Conservation (phyloP, 1,140 invertebrate genomes). For the Capitella teleta region DNA sequence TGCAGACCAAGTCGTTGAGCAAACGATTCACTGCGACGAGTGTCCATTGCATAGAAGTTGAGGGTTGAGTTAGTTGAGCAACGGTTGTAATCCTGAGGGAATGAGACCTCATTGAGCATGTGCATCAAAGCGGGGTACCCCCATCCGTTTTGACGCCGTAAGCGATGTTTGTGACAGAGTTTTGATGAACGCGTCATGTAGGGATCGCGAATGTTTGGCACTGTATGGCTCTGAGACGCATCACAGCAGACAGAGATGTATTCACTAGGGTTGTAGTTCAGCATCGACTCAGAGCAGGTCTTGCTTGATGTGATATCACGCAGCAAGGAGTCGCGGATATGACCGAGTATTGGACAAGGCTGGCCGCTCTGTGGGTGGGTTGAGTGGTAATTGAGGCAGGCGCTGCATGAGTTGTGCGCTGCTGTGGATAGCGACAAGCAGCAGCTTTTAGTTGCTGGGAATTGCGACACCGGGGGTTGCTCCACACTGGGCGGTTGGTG, state of each 20-base stretch:
- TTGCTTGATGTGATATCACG: not conserved
- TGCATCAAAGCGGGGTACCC: no score
- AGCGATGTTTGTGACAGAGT: no score
- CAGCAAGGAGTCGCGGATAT: not conserved
- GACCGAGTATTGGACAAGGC: not conserved
- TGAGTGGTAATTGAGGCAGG: slow-evolving; percentile 2
- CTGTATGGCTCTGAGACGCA: not conserved
- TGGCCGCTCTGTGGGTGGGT: slow-evolving; percentile 1
- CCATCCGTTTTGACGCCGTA: no score
- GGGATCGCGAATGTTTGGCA: not conserved
- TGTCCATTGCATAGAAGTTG: slow-evolving; percentile 59
- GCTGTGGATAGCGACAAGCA: not conserved
- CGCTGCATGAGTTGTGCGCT: not conserved
- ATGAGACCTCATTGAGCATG: not conserved
- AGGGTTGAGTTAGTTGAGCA: slow-evolving; percentile 27
- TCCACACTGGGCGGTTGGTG: not conserved
- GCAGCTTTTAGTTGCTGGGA: not conserved
- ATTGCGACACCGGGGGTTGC: not conserved
- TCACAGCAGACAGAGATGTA: slow-evolving; percentile 19
- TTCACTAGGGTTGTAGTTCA: slow-evolving; percentile 19
- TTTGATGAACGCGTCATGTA: no score
- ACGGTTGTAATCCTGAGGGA: not conserved
- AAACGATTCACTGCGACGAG: slow-evolving; percentile 56
- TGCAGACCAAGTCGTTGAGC: slow-evolving; percentile 55
- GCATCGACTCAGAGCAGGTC: slow-evolving; percentile 10